These are phyloP conservation scores for Seriola rivoliana DNA, from an alignment of 2,113 vertebrate genomes.

Conservation along the genomic window DNA sequence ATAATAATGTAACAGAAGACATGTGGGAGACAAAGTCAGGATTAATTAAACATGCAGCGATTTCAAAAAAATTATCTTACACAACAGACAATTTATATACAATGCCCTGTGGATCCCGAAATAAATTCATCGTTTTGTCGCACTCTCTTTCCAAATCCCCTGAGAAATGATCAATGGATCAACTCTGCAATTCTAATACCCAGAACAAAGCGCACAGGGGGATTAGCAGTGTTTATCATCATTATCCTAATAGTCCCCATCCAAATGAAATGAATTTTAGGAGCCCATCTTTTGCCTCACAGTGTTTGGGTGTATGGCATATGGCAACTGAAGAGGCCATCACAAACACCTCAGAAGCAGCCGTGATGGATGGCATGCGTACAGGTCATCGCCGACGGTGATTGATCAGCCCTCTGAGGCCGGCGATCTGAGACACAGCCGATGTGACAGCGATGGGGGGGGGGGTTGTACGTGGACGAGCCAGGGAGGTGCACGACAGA, in stretches of 20 bases:
- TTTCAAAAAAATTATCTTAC: constrained; percentile 58
- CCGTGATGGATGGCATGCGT: constrained; percentile 49
- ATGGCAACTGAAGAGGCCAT: constrained; percentile 8
- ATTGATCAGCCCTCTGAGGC: constrained; percentile 61
- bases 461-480: background rate
- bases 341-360: constrained; percentile 5
- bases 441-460: constrained; percentile 43
- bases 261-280: constrained; percentile 68
- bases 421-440: constrained; percentile 19
- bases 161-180: constrained; percentile 70
- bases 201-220: constrained; percentile 53
- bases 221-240: constrained; percentile 75
- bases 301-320: background rate
- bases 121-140: constrained; percentile 52
- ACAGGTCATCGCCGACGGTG: constrained; percentile 54
- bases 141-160: constrained; percentile 51
- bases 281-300: constrained; percentile 32
- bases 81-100: constrained; percentile 49
- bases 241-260: constrained; percentile 67
- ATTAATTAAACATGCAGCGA: constrained; percentile 58
- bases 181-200: constrained; percentile 65
- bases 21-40: constrained; percentile 42
- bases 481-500: constrained; percentile 6
- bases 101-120: constrained; percentile 53
- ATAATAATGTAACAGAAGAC: constrained; percentile 27